Evolutionary conservation across 1,140 invertebrate species (phyloP), one percentile per base, ranked within the genome.

Genomic region (Pseudomyrmex cubaensis): DNA sequence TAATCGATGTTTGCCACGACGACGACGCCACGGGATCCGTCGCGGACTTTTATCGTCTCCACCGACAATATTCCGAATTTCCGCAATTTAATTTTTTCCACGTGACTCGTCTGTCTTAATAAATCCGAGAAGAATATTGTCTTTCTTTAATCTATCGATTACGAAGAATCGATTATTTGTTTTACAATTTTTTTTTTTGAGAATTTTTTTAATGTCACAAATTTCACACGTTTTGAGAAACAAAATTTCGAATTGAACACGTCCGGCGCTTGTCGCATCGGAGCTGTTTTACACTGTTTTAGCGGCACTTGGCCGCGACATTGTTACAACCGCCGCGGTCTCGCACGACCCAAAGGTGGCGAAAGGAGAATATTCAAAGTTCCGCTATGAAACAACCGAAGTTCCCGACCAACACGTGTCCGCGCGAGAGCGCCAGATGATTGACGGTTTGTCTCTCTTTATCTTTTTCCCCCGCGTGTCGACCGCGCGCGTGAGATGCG

Each of bases 1-100:
- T 80, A 80, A 80, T 80, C 76, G 54, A 80, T 80, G 76, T 59
- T 72, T 59, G 66, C 56, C 66, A 78, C 20, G 20, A 78, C 20
- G 20, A 78, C 48, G 54, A 78, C 44, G 44, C 44, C 20, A 46
- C 35, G 46, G 56, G 54, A 78, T 72, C 35, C 35, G 35, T 54
- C 20, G 7, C 20, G 44, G n/a, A n/a, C 7, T 10, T 61, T 72
- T 57, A 69, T 59, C 20, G 69, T 10, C 17, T 7, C 7, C 44
- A 25, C 25, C 46, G 35, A 7, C 9, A 17, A 3, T 78, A 78
- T 80, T 80, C 61, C 35, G 0, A 35, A 35, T 35, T 35, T 35
- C 5, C 35, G 35, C 35, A 35, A 35, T 46, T 13, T 2, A 9
- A 46, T 8, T 66, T 2, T n/a, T 77, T 44, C 8, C 7, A 52